Conservation (phyloP, 1,140 invertebrate genomes). For the Dinoponera quadriceps region DNA sequence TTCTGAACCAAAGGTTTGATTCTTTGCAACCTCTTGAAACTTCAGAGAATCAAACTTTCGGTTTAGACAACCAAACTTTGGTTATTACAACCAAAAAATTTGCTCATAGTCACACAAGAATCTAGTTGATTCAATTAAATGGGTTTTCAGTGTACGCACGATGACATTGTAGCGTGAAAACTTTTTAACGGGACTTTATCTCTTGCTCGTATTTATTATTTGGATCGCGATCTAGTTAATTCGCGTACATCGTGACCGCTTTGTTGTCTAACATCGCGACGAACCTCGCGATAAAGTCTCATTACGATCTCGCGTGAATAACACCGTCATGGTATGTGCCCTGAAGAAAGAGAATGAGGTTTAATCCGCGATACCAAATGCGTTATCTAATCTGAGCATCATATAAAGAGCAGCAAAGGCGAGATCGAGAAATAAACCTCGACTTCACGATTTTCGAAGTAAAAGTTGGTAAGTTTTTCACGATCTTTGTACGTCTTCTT, state of each 20-base stretch:
- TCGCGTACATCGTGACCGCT: constrained; percentile 19
- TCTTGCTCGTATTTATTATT: background rate
- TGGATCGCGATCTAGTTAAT: background rate
- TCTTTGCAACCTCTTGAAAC: too few species aligned
- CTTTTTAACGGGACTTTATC: background rate
- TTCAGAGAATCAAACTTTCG: too few species aligned
- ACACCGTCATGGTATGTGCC: constrained; percentile 12
- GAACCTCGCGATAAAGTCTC: constrained; percentile 10
- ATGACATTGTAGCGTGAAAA: too few species aligned
- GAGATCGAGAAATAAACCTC: constrained; percentile 16
- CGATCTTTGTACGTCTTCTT: background rate
- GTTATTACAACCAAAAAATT: too few species aligned
- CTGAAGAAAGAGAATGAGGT: constrained; percentile 40
- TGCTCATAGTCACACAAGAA: too few species aligned
- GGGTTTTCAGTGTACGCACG: too few species aligned
- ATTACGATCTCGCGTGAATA: constrained; percentile 35
- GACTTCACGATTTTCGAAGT: constrained; percentile 24
- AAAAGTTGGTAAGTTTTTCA: background rate
- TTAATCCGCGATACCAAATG: constrained; percentile 45
- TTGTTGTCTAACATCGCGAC: constrained; percentile 37
- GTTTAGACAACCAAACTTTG: too few species aligned
- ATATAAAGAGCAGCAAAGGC: constrained; percentile 27
- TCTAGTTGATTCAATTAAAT: too few species aligned
- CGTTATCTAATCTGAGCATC: constrained; percentile 57
- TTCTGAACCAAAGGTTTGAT: too few species aligned